These are phyloP conservation scores for Antheraea mylitta DNA, from an alignment of 1,140 invertebrate species.

Conservation along the genomic window DNA sequence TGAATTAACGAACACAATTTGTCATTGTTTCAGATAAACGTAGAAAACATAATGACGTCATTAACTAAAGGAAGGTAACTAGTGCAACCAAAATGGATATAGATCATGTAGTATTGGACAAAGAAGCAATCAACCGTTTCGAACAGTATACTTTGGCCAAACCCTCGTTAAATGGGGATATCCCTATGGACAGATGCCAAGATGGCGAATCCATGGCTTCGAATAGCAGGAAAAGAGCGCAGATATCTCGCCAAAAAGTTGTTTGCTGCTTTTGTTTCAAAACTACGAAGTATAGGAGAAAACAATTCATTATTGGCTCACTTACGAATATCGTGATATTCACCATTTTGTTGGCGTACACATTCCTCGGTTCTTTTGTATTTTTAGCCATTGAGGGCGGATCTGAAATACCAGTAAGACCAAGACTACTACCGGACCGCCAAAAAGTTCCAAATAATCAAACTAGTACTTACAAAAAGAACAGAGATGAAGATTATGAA, in stretches of 20 bases:
- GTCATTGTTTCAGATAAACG: constrained; percentile 62
- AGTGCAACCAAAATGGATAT: constrained; percentile 64
- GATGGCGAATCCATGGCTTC: constrained; percentile 70
- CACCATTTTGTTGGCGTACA: constrained; percentile 92
- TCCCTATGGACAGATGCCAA: constrained; percentile 73
- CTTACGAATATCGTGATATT: constrained; percentile 94
- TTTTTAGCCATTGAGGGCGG: constrained; percentile 93
- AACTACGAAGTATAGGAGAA: constrained; percentile 77
- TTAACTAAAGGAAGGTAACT: constrained; percentile 44
- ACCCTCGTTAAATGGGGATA: constrained; percentile 64
- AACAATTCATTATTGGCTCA: constrained; percentile 81
- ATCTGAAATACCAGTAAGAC: constrained; percentile 57
- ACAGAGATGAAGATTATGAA: constrained; percentile 59
- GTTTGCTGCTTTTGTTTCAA: constrained; percentile 79
- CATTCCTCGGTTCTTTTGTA: constrained; percentile 93
- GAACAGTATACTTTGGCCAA: constrained; percentile 72
- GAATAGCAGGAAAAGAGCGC: constrained; percentile 68
- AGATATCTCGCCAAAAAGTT: constrained; percentile 72
- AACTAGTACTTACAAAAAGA: constrained; percentile 52
- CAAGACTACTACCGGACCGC: constrained; percentile 71
- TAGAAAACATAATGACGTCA: constrained; percentile 46
- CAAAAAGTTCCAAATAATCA: constrained; percentile 61
- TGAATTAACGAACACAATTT: constrained; percentile 20
- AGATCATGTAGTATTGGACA: constrained; percentile 69
- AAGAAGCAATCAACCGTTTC: constrained; percentile 70